phyloP scores from a whole-genome alignment of 2,113 vertebrate species.

The Clarias magur region DNA sequence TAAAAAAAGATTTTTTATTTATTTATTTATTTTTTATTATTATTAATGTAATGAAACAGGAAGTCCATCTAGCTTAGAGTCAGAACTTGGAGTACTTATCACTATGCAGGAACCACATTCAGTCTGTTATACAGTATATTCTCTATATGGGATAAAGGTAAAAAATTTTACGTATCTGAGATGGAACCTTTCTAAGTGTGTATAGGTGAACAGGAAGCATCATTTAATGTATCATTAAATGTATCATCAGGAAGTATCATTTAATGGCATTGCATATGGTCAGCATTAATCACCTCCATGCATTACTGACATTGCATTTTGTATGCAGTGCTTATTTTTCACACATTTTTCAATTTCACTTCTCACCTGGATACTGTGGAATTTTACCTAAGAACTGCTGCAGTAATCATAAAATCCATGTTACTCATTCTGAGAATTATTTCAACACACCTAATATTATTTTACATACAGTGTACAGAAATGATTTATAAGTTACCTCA shows the following conservation, averaged over 20 bases:
- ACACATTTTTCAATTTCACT: slow-evolving; percentile 32
- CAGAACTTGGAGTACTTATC: neutral
- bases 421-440: neutral
- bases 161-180: neutral
- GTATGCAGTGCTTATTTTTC: slow-evolving; percentile 45
- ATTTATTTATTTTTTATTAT: no score
- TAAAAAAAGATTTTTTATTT: no score
- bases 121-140: neutral
- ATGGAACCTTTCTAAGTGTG: neutral
- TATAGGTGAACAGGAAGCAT: neutral
- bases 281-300: slow-evolving; percentile 55
- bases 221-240: no score
- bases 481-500: neutral
- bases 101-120: neutral
- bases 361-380: neutral
- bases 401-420: neutral
- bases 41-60: neutral
- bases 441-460: neutral
- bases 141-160: neutral
- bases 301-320: slow-evolving; percentile 49
- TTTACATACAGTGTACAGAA: neutral
- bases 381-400: neutral
- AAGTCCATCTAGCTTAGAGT: neutral
- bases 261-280: slow-evolving; percentile 25
- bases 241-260: no score